phyloP scores from a whole-genome alignment of 2,888 invertebrate species.

The Tipula confusa region DNA sequence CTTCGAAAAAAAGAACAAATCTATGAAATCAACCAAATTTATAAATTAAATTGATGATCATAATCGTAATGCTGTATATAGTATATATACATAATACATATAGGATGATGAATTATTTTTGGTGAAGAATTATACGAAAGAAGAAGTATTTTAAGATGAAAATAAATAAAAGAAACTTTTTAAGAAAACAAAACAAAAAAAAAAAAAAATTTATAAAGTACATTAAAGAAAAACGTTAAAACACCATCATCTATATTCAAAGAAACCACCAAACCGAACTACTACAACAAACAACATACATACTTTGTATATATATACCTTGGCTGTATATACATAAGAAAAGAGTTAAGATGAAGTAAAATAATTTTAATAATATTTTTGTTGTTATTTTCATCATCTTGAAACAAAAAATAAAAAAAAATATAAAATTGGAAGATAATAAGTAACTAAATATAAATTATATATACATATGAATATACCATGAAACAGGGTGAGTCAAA shows the following conservation, averaged over 20 bases:
- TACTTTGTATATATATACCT: not conserved
- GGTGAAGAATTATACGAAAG: not conserved
- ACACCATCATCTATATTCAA: not conserved
- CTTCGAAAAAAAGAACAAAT: not conserved
- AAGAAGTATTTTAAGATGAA: constrained; percentile 7
- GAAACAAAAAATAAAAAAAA: not conserved
- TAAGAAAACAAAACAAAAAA: constrained; percentile 16
- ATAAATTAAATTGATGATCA: not conserved
- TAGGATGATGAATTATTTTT: not conserved
- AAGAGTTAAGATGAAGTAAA: constrained; percentile 12
- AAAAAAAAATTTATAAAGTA: not conserved
- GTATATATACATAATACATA: not conserved
- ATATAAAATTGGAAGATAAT: constrained; percentile 4
- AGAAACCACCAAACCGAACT: constrained; percentile 1
- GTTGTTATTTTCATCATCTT: not conserved
- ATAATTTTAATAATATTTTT: not conserved
- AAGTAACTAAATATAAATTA: not conserved
- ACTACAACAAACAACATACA: not conserved
- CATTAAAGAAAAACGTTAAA: not conserved
- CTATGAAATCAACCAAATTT: not conserved
- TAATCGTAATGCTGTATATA: not conserved
- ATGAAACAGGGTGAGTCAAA: not conserved
- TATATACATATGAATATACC: not conserved
- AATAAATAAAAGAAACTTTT: constrained; percentile 25
- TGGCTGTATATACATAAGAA: not conserved